Evolutionary conservation across 2,797 vertebrate genomes (phyloP), one percentile per base, ranked within the genome.

Genomic region (Melanotaenia nigrans): DNA sequence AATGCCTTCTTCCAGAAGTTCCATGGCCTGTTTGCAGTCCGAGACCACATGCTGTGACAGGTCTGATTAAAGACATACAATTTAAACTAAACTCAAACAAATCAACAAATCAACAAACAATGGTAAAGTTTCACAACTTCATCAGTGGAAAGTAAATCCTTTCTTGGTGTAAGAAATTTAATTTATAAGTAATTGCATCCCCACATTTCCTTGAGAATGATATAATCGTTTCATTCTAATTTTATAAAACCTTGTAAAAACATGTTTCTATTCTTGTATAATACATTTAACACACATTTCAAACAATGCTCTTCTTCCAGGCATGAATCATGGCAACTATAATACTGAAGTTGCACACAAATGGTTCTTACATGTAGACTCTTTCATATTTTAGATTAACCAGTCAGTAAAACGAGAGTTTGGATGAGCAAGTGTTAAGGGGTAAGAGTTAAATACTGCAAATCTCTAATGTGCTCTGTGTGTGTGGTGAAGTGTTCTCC

Each of bases 31-130:
- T 85, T 96, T 95, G 92, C 95, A 96, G 94, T 96, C 95, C 30
- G 96, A 96, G 83, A 99, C 97, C 84, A 96, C 90, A 82, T 97
- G 97, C 77, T 98, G 96, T 8, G 97, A 97, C 75, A 99, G 94
- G 73, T 97, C 98, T 99, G 92, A 69, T 20, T 11, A 63, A 3
- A 82, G 42, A 65, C 10, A 67, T 5, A 24, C 3, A 51, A 45
- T 63, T 45, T 65, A 74, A 61, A 11, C 14, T 42, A 62, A 63
- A 56, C 7, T 24, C 4, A 14, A 4, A 60, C 70, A 45, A 58
- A 0, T n/a, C 20, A 20, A 55, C 25, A 36, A 55, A 55, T 24
- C 13, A 33, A 63, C 16, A 51, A 10, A 60, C 45, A n/a, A n/a
- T n/a, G 4, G 8, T 7, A 11, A 1, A 5, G 20, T 36, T 63